A percentile compares a stretch with the other conserved stretches of the same genome.
These are phyloP conservation scores for Mirounga angustirostris DNA, from an alignment of 2,113 vertebrate genomes.

Conservation along the genomic window DNA sequence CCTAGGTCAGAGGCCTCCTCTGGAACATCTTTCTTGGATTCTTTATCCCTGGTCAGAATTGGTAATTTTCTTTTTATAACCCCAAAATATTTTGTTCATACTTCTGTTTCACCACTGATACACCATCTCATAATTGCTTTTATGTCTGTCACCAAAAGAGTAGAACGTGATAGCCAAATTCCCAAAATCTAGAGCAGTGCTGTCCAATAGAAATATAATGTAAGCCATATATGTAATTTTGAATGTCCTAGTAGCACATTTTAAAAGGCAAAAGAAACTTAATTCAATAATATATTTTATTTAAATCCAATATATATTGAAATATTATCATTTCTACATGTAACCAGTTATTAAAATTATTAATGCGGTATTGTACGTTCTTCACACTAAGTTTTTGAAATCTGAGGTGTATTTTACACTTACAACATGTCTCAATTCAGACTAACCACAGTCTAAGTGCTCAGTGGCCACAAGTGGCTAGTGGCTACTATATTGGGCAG, in stretches of 20 bases:
- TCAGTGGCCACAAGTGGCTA: not conserved
- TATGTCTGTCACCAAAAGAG: not conserved
- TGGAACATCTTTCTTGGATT: not conserved
- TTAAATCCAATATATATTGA: not conserved
- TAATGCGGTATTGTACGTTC: not conserved
- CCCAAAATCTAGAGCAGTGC: not conserved
- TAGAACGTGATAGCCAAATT: not conserved
- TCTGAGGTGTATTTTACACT: not conserved
- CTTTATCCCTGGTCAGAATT: not conserved
- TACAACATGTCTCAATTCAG: not conserved
- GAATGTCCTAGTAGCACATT: not conserved
- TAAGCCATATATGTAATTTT: not conserved
- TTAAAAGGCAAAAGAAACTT: not conserved
- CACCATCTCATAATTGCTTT: not conserved
- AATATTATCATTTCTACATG: not conserved
- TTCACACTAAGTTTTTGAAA: not conserved
- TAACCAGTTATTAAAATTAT: constrained; percentile 30
- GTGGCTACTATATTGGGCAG: not conserved
- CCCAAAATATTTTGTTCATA: not conserved
- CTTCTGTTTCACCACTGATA: not conserved
- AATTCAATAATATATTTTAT: constrained; percentile 25
- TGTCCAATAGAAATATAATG: not conserved
- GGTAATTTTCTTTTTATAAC: not conserved
- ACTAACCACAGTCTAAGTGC: not conserved
- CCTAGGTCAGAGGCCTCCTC: not conserved